Base-by-base conservation (phyloP, 1,140 invertebrate species). In the Sipha flava region DNA sequence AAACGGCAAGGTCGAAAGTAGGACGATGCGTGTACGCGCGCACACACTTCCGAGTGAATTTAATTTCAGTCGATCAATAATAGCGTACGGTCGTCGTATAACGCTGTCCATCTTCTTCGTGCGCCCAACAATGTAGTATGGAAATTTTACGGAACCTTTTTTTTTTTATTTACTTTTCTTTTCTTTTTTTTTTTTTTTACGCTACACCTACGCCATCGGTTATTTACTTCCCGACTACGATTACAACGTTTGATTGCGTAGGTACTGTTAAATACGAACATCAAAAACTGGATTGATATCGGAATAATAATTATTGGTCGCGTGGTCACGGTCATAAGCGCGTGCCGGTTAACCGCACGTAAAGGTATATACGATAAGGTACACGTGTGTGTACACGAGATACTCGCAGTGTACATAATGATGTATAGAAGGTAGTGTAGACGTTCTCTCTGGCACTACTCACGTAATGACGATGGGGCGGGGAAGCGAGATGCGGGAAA, bases 11-110 rank as follows among this genome's bases (percentile, higher is more conserved):
- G 59, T 62, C 29, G 31, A 62, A 34, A 62, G 31, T 62, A 62
- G 59, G 31, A 62, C 59, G n/a, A n/a, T n/a, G n/a, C n/a, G n/a
- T n/a, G n/a, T n/a, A n/a, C n/a, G n/a, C n/a, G 31, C 31, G 34
- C 10, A n/a, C 31, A n/a, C 59, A 34, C n/a, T 62, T 62, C 59
- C 59, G 29, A 31, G 59, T 62, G 31, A 34, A 62, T 62, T 62
- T 62, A 62, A 62, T 62, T 62, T 62, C 59, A 31, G 16, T 62
- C 59, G 59, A 62, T 62, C 59, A 37, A 62, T 59, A 59, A n/a
- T 59, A 6, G 7, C 1, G 10, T 31, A 9, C 57, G 57, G 54
- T 31, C 54, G 54, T 31, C 54, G 26, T 59, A 16, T 34, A 21
- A 21, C 29, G 29, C 0, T 18, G 57, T 16, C n/a, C 26, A 57